These are phyloP conservation scores for Coregonus sp. DNA, from an alignment of 2,797 vertebrate genomes.

Conservation along the genomic window DNA sequence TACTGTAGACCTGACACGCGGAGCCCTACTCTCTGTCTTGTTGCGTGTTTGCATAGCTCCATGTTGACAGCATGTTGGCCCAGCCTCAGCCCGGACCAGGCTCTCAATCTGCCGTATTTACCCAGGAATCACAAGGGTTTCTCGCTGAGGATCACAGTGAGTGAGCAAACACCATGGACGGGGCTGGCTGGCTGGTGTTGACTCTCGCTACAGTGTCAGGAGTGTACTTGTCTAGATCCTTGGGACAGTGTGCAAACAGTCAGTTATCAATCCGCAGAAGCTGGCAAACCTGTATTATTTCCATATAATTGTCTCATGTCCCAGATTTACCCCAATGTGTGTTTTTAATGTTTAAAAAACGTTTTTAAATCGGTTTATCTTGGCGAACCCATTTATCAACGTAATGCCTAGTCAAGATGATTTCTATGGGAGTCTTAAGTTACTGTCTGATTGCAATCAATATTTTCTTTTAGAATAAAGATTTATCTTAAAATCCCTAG, in stretches of 20 bases:
- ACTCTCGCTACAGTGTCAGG: background rate
- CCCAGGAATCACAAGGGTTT: conserved; percentile 4
- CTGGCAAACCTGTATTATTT: background rate
- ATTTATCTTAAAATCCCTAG: background rate
- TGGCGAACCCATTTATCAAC: background rate
- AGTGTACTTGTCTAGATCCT: background rate
- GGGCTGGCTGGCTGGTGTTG: too few relatives aligned
- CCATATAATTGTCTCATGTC: background rate
- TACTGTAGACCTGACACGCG: background rate
- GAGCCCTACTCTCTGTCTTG: background rate
- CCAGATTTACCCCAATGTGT: background rate
- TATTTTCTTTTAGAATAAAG: background rate
- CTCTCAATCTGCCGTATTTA: conserved; percentile 8
- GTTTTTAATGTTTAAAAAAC: background rate
- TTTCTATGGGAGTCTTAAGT: background rate
- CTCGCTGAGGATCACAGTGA: background rate
- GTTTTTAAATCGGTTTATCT: background rate
- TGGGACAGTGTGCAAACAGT: conserved; percentile 25
- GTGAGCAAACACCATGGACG: background rate
- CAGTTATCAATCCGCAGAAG: background rate
- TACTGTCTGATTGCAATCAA: background rate
- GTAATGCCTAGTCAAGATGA: background rate
- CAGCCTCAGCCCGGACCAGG: background rate
- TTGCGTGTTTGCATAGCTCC: background rate
- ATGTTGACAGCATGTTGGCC: background rate